Evolutionary conservation across 2,113 vertebrate genomes (phyloP), one percentile per base, ranked within the genome.

Genomic region (Sclerurus mexicanus): DNA sequence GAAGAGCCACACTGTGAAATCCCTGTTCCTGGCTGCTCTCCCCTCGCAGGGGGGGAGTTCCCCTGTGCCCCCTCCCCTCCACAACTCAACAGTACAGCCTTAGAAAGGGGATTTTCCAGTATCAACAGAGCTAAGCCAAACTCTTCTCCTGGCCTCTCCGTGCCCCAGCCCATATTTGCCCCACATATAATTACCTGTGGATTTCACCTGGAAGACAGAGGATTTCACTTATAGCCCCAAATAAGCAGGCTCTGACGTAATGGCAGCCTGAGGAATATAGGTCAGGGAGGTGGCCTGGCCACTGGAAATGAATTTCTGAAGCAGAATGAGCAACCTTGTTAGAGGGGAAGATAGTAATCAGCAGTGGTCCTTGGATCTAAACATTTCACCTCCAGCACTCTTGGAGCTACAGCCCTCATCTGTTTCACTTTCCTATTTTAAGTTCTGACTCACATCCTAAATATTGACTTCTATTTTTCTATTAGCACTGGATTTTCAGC

Each of bases 381-480:
- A 82, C 97, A 94, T 87, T 90, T 95, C 96, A 95, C 97, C 97
- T 97, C 89, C 96, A 98, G 89, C 87, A 96, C 97, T 96, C 93
- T 93, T 91, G 94, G 95, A 97, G 94, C 97, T 96, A 96, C 93
- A 97, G 95, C 68, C 90, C 87, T 96, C 96, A 98, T 97, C 97
- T 98, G 97, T 97, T 97, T 98, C 95, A 91, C 95, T 98, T 97
- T 96, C 95, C 97, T 98, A 98, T 98, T 98, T 98, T 97, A 93
- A 98, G 97, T 95, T 96, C 96, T 98, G 98, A 98, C 97, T 98
- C 98, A 98, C 96, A 98, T 97, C 96, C 94, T 96, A 98, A 98
- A 98, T 97, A 98, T 98, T 98, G 98, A 98, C 97, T 98, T 98
- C 97, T 98, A 97, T 98, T 98, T 98, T 98, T 98, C 98, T 98